Evolutionary conservation across 2,797 vertebrate species (phyloP).

Genomic region (Lutjanus campechanus): DNA sequence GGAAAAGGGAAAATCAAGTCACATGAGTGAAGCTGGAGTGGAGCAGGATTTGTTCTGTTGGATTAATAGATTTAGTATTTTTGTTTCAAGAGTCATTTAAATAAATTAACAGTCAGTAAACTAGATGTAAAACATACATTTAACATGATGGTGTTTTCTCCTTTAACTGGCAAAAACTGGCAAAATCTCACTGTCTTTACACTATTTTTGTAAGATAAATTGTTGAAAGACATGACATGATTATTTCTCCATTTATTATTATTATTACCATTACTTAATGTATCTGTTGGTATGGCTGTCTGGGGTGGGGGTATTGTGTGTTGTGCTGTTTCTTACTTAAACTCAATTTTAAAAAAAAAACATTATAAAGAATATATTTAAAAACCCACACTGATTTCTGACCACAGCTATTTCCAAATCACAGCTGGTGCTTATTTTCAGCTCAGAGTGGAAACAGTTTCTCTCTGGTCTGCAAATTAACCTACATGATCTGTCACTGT

Average conservation of each 20-base stretch:
- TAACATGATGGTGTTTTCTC: neutral
- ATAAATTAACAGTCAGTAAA: neutral
- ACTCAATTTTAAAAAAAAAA: too few species aligned
- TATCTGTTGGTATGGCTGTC: too few species aligned
- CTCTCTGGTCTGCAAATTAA: neutral
- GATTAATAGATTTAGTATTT: constrained; percentile 11
- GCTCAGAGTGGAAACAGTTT: neutral
- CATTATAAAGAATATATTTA: neutral
- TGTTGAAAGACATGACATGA: too few species aligned
- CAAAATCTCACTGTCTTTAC: neutral
- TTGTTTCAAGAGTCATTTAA: neutral
- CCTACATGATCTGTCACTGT: neutral
- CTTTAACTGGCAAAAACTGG: neutral
- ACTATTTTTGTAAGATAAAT: neutral
- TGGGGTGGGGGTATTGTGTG: too few species aligned
- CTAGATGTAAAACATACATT: neutral
- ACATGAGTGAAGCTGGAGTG: neutral
- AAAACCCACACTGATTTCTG: neutral
- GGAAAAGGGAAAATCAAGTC: constrained; percentile 10
- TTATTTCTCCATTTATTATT: too few species aligned
- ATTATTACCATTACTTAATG: too few species aligned
- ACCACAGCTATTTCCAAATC: neutral
- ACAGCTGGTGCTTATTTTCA: neutral
- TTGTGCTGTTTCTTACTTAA: too few species aligned
- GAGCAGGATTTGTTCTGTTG: neutral